A percentile compares a stretch with the other conserved stretches of the same genome.
These are phyloP conservation scores for Adoxophyes honmai DNA, from an alignment of 1,140 invertebrate species.

Conservation along the genomic window DNA sequence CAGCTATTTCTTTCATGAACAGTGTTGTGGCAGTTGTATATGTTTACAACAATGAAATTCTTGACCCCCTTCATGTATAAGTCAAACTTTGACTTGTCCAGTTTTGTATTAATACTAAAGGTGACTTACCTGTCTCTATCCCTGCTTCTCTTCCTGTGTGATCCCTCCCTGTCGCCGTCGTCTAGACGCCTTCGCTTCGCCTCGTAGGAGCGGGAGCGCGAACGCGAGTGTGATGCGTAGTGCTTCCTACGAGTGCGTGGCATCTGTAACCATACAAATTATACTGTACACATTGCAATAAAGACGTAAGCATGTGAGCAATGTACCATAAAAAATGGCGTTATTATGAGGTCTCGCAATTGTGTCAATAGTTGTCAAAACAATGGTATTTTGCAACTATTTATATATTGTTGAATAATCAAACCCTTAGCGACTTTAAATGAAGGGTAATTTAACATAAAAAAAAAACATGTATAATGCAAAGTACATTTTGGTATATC, in stretches of 20 bases:
- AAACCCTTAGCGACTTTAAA: not conserved
- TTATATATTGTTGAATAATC: not conserved
- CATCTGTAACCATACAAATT: slow-evolving; percentile 80
- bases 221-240: slow-evolving; percentile 82
- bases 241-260: slow-evolving; percentile 87
- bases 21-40: too few relatives aligned
- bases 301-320: not conserved
- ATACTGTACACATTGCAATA: not conserved
- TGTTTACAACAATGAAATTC: too few relatives aligned
- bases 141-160: slow-evolving; percentile 69
- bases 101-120: not conserved
- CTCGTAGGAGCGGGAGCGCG: slow-evolving; percentile 70
- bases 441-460: not conserved
- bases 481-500: too few relatives aligned
- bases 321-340: slow-evolving; percentile 15
- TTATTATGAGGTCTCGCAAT: slow-evolving; percentile 20
- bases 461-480: too few relatives aligned
- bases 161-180: slow-evolving; percentile 68
- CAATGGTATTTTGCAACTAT: slow-evolving; percentile 10
- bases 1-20: too few relatives aligned
- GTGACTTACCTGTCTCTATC: slow-evolving; percentile 65
- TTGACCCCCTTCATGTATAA: too few relatives aligned
- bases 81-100: too few relatives aligned
- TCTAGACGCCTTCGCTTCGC: slow-evolving; percentile 78
- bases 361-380: slow-evolving; percentile 17